Percentiles rank a stretch among this genome's conserved stretches.
phyloP scores from a whole-genome alignment of 2,113 vertebrate species.

The Laticauda colubrina region DNA sequence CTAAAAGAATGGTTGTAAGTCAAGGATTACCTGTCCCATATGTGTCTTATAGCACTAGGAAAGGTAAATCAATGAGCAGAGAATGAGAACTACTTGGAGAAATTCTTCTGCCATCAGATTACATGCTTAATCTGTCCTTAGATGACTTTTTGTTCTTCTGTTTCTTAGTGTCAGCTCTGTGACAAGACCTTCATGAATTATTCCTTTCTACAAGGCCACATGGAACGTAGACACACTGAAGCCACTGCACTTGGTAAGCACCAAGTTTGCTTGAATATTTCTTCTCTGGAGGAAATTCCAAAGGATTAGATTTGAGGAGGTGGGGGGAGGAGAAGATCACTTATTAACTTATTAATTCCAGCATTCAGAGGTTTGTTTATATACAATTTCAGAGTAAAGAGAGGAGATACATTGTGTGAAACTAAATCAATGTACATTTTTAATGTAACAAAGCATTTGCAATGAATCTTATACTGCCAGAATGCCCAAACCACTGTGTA shows the following conservation, averaged over 20 bases:
- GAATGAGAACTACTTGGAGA: not conserved
- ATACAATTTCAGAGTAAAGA: not conserved
- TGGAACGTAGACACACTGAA: slow-evolving; percentile 66
- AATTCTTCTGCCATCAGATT: not conserved
- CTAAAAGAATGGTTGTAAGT: not conserved
- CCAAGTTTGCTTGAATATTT: not conserved
- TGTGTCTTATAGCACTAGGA: not conserved
- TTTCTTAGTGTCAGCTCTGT: slow-evolving; percentile 72
- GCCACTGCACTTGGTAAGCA: slow-evolving; percentile 59
- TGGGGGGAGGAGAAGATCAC: not conserved
- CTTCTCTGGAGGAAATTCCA: not conserved
- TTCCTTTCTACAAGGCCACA: slow-evolving; percentile 70
- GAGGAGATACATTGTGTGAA: not conserved
- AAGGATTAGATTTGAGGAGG: not conserved
- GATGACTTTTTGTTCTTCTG: not conserved
- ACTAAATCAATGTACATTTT: not conserved
- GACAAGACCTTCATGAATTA: slow-evolving; percentile 74
- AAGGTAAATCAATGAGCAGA: not conserved
- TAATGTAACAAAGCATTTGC: not conserved
- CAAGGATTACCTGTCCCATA: not conserved
- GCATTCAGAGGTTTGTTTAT: not conserved
- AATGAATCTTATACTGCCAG: not conserved
- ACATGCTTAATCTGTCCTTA: not conserved
- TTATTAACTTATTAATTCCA: not conserved
- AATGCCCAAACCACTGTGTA: too few species aligned